Base-by-base conservation (phyloP, 2,113 vertebrate species). In the Callospermophilus lateralis region DNA sequence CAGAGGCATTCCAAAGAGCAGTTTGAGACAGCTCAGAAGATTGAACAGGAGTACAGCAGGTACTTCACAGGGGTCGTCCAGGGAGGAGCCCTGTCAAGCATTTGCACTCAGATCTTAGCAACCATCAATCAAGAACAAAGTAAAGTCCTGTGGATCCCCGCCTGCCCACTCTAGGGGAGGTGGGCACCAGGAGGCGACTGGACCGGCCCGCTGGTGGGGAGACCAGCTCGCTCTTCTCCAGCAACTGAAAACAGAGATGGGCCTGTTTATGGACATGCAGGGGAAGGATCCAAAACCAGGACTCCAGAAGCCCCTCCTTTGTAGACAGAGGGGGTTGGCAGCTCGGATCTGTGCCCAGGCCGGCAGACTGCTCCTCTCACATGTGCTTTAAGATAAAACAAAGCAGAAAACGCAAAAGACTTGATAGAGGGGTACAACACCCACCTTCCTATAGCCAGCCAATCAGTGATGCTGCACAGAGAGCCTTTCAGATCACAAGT, bases 1-100 rank as follows among this genome's bases (percentile, higher is more conserved):
- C 99, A 99, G 98, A 99, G 99, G 99, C 99, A 99, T 99, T 99
- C 99, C 99, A 99, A 99, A 99, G 99, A 99, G 98, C 99, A 99
- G 97, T 99, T 99, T 98, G 99, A 99, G 97, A 98, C 98, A 4
- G 99, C 99, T 65, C 99, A 99, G 98, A 99, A 99, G 98, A 98
- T 99, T 20, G 99, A 99, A 93, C 99, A 99, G 98, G 99, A 99
- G 51, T 99, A 99, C 97, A 99, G 99, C 98, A 99, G 99, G 97
- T 99, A 99, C 98, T 99, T 99, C 97, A 99, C 98, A 99, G 99
- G 99, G 58, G 98, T 99, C 45, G 98, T 99, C 98, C 99, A 99
- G 90, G 99, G 99, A 94, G 99, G 99, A 97, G 98, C 99, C 92
- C 98, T 99, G 97, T 98, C 99, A 45, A 99, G 97, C 98, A 99